Evolutionary conservation across 2,113 vertebrate genomes (phyloP).

Genomic region (Istiophorus platypterus): DNA sequence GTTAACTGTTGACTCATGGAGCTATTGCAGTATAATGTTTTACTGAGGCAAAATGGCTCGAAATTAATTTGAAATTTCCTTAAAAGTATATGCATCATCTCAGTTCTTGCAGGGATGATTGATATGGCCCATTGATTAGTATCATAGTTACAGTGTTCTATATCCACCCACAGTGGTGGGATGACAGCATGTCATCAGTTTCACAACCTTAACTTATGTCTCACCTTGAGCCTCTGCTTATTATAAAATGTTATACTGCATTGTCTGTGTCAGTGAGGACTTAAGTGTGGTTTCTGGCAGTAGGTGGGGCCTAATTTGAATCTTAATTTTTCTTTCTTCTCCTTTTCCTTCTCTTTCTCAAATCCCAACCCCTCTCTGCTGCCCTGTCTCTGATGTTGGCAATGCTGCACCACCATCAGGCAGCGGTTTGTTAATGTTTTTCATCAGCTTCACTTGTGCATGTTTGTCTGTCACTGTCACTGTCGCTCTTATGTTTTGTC

Average conservation of each 20-base stretch:
- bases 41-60: constrained; percentile 31
- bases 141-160: not conserved
- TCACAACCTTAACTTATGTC: not conserved
- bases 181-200: not conserved
- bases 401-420: constrained; percentile 87
- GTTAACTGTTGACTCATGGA: constrained; percentile 23
- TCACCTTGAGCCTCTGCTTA: constrained; percentile 25
- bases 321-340: constrained; percentile 75
- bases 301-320: constrained; percentile 68
- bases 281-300: constrained; percentile 53
- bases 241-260: constrained; percentile 65
- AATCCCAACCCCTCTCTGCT: constrained; percentile 71
- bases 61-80: constrained; percentile 3
- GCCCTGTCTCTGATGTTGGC: constrained; percentile 85
- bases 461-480: constrained; percentile 69
- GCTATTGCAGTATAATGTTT: constrained; percentile 66
- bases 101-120: not conserved
- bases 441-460: constrained; percentile 83
- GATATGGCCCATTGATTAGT: not conserved
- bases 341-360: constrained; percentile 67
- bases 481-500: constrained; percentile 40
- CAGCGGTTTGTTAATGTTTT: constrained; percentile 92
- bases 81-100: constrained; percentile 5
- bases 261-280: constrained; percentile 56
- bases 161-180: not conserved